Evolutionary conservation across 2,888 invertebrate species (phyloP), one percentile per base, ranked within the genome.

Genomic region (Cephus runcator): DNA sequence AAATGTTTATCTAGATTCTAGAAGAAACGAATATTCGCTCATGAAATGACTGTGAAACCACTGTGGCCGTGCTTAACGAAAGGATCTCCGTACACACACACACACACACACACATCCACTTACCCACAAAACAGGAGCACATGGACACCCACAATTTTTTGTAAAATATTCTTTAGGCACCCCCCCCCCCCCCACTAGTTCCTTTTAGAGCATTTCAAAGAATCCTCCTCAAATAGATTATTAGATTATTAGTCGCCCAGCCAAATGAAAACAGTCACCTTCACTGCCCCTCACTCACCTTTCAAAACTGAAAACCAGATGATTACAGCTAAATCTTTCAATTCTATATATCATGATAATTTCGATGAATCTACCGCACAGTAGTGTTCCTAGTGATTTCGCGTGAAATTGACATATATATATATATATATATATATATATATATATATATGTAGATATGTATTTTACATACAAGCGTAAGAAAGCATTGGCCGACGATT

Each of bases 171-270:
- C 15, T 33, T 9, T 33, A 69, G 69, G 30, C 69, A 69, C 30
- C 33, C 31, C 31, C 31, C 31, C 31, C 31, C 31, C 31, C 31
- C 23, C 73, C n/a, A 73, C 33, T 73, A 73, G 34, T 73, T 34
- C 73, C 73, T 34, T 34, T 23, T 73, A 73, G 73, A 73, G 4
- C 35, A 73, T 34, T 35, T 73, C 15, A 40, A 15, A 40, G 40
- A 40, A 40, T 15, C 15, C 15, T 15, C 40, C 15, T 40, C 15
- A 40, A 40, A 6, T 40, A 82, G 82, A 83, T 77, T 78, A 79
- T 76, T 85, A 83, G 83, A 79, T 68, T 81, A n/a, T 79, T 83
- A 85, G 85, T 81, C 69, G 33, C n/a, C 71, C 82, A 80, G 1
- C 76, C 77, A 78, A 76, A 75, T 11, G 40, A 40, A 15, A 40